Evolutionary conservation across 2,797 vertebrate genomes (phyloP), one percentile per base, ranked within the genome.

Genomic region (Pipistrellus kuhlii): DNA sequence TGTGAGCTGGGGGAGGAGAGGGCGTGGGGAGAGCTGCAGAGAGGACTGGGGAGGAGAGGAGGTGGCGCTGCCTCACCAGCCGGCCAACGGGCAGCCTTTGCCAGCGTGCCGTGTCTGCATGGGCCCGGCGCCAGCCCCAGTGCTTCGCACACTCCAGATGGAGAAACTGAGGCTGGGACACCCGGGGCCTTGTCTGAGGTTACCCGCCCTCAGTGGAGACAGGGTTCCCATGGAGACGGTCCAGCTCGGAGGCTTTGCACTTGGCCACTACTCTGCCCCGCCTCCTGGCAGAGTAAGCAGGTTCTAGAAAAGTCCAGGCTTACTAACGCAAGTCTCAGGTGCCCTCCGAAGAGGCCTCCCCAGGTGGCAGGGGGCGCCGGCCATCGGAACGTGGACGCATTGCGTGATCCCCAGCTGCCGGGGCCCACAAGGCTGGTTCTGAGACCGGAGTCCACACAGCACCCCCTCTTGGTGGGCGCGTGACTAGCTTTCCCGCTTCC

Each of bases 141-240:
- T 5, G 15, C 35, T 55, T 62, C 20, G 41, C 17, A 3, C 72
- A 32, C 9, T 12, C 88, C 72, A 80, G 89, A 64, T 57, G 41
- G 85, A 93, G 89, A 95, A 71, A 83, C 68, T 1, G 46, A 96
- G 72, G 30, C 72, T 4, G 48, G 46, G 38, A 64, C n/a, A 48
- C 25, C 2, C 13, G 32, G 21, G 27, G 18, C 35, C 78, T 30
- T 30, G 2, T 71, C 77, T 66, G 9, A 46, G 32, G 15, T 64
- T 57, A n/a, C 68, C n/a, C 2, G 85, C 23, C 2, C 11, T 3
- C 0, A 4, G 30, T 5, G 8, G 66, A 80, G 35, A 32, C 30
- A 41, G 32, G 53, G 68, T 30, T 66, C 71, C 44, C 13, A 68
- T 3, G 8, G 21, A n/a, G 17, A 57, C 4, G 0, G 46, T 17